phyloP scores from a whole-genome alignment of 2,888 invertebrate species.

The Ennomos quercinarius region DNA sequence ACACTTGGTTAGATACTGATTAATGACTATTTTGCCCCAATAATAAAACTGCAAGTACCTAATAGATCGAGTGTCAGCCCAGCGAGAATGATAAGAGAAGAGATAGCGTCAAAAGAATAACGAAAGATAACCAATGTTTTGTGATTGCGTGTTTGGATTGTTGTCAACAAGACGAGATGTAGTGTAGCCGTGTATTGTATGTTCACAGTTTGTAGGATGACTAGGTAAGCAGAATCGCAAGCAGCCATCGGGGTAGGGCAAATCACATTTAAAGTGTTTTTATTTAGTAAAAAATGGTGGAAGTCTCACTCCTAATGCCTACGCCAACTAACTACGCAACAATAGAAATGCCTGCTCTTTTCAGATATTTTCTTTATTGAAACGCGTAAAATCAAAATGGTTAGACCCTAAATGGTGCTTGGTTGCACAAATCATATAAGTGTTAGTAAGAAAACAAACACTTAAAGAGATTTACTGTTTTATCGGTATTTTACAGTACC shows the following conservation, averaged over 20 bases:
- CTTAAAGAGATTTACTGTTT: too few relatives aligned
- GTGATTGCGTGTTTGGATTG: conserved; percentile 44
- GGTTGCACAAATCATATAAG: too few relatives aligned
- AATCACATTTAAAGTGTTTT: conserved; percentile 29
- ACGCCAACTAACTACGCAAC: too few relatives aligned
- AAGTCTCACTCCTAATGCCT: too few relatives aligned
- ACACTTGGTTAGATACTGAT: neutral
- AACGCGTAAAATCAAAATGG: too few relatives aligned
- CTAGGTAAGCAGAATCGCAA: conserved; percentile 48
- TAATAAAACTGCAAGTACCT: conserved; percentile 31
- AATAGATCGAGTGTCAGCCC: conserved; percentile 36
- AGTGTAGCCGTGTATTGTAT: conserved; percentile 51
- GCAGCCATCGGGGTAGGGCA: conserved; percentile 43
- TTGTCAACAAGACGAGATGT: conserved; percentile 37
- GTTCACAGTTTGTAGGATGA: conserved; percentile 34
- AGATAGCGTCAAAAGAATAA: conserved; percentile 36
- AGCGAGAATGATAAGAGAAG: conserved; percentile 37
- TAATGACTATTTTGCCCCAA: conserved; percentile 38
- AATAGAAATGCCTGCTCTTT: too few relatives aligned
- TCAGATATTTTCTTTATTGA: too few relatives aligned
- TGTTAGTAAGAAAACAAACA: too few relatives aligned
- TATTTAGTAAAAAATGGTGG: neutral
- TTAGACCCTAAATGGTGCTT: too few relatives aligned
- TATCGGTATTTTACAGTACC: too few relatives aligned
- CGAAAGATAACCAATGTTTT: conserved; percentile 39